Evolutionary conservation across 2,888 invertebrate species (phyloP).

Genomic region (Tipula helvola): DNA sequence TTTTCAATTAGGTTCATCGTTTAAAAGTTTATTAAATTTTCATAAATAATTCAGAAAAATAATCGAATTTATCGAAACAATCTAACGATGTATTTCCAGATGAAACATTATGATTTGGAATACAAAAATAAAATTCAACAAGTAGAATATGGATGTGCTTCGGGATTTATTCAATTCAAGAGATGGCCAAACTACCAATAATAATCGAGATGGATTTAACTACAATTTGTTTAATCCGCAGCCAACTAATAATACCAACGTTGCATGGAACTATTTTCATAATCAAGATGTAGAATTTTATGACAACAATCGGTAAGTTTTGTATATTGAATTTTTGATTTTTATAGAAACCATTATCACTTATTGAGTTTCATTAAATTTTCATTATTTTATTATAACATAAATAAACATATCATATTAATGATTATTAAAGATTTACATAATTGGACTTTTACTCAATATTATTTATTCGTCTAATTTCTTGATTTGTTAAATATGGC

Average conservation of each 20-base stretch:
- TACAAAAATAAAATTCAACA: not conserved
- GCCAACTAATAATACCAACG: not conserved
- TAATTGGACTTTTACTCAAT: not conserved
- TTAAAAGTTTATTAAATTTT: not conserved
- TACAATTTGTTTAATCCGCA: not conserved
- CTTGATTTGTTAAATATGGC: not conserved
- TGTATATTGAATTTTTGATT: not conserved
- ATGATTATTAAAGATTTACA: not conserved
- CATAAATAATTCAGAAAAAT: not conserved
- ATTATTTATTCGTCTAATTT: not conserved
- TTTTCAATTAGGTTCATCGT: not conserved
- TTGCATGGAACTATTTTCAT: not conserved
- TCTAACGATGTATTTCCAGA: not conserved
- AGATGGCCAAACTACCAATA: not conserved
- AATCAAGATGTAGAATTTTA: not conserved
- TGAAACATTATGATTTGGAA: not conserved
- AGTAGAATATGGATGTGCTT: not conserved
- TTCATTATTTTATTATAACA: not conserved
- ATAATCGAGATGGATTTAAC: not conserved
- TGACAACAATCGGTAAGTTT: not conserved
- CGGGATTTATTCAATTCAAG: not conserved
- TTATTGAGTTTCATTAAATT: not conserved
- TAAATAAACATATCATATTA: not conserved
- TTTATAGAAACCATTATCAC: not conserved
- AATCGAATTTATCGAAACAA: not conserved